phyloP scores from a whole-genome alignment of 2,888 invertebrate species.

The Sericinus montela region DNA sequence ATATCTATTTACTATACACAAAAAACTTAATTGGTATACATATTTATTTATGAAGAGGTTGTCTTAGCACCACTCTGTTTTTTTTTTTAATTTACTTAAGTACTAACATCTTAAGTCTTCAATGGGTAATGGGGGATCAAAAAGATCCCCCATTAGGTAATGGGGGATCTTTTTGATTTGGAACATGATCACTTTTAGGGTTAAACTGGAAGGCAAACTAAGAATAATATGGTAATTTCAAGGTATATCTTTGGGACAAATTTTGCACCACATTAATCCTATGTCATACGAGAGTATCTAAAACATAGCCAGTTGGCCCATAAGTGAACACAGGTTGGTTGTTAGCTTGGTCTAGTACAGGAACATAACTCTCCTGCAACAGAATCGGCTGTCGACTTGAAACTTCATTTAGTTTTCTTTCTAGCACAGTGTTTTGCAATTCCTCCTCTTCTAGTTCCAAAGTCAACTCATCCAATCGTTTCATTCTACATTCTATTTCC shows the following conservation, averaged over 20 bases:
- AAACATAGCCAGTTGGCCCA: conserved; percentile 47
- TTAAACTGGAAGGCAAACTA: conserved; percentile 26
- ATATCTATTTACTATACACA: conserved; percentile 17
- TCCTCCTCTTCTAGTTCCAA: conserved; percentile 74
- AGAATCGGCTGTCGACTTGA: conserved; percentile 68
- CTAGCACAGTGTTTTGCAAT: conserved; percentile 66
- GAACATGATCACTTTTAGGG: conserved; percentile 29
- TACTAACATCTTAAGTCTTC: no score
- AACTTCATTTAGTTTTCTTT: conserved; percentile 66
- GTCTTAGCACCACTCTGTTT: conserved; percentile 34
- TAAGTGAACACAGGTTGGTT: conserved; percentile 33
- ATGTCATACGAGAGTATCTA: conserved; percentile 74
- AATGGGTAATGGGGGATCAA: conserved; percentile 27
- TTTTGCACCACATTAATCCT: conserved; percentile 29
- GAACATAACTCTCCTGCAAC: conserved; percentile 68
- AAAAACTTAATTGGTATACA: conserved; percentile 17
- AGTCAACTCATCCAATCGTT: conserved; percentile 74
- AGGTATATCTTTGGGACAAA: conserved; percentile 46
- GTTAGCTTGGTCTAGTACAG: conserved; percentile 57
- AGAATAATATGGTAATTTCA: conserved; percentile 44
- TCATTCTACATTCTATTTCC: conserved; percentile 74
- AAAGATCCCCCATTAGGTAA: no score
- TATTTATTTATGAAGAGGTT: conserved; percentile 21
- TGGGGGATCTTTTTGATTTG: conserved; percentile 36
- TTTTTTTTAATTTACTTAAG: conserved; percentile 4